phyloP scores from a whole-genome alignment of 92 coral and sea anemone genomes.

The Plumapathes pennacea region DNA sequence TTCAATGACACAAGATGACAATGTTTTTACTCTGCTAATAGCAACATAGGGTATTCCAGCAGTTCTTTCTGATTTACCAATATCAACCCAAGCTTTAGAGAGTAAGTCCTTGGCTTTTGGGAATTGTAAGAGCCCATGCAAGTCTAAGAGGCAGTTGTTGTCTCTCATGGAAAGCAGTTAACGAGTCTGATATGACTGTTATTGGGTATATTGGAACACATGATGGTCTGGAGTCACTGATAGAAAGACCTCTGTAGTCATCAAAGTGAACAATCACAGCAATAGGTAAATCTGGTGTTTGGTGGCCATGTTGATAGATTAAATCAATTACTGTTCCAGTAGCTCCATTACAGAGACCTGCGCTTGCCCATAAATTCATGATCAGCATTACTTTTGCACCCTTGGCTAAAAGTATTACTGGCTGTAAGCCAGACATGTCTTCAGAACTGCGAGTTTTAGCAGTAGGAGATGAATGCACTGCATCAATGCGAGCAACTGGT shows the following conservation, averaged over 20 bases:
- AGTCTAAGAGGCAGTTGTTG: conserved; percentile 28
- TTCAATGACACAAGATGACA: conserved; percentile 27
- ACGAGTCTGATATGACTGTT: conserved; percentile 9
- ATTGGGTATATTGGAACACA: conserved; percentile 52
- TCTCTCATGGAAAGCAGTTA: conserved; percentile 23
- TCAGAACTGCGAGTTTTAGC: conserved; percentile 4
- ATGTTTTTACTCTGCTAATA: conserved; percentile 17
- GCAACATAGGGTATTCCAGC: conserved; percentile 29
- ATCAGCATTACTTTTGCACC: conserved; percentile 21
- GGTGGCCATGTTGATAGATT: conserved; percentile 7
- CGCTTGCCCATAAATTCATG: conserved; percentile 25
- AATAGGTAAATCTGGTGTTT: conserved; percentile 24
- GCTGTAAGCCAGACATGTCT: conserved; percentile 19
- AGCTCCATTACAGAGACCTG: conserved; percentile 19
- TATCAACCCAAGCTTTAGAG: conserved; percentile 34
- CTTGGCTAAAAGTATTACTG: conserved; percentile 8
- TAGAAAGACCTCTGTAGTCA: conserved; percentile 29
- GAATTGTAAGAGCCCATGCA: conserved; percentile 47
- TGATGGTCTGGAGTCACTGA: conserved; percentile 8
- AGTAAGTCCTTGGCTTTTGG: conserved; percentile 39
- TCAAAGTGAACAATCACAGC: conserved; percentile 30
- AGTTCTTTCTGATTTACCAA: conserved; percentile 39
- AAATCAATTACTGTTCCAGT: conserved; percentile 6
- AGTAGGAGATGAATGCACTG: conserved; percentile 18
- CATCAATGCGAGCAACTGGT: conserved; percentile 30